phyloP scores from a whole-genome alignment of 23 tunicate species.

The Styela clava region DNA sequence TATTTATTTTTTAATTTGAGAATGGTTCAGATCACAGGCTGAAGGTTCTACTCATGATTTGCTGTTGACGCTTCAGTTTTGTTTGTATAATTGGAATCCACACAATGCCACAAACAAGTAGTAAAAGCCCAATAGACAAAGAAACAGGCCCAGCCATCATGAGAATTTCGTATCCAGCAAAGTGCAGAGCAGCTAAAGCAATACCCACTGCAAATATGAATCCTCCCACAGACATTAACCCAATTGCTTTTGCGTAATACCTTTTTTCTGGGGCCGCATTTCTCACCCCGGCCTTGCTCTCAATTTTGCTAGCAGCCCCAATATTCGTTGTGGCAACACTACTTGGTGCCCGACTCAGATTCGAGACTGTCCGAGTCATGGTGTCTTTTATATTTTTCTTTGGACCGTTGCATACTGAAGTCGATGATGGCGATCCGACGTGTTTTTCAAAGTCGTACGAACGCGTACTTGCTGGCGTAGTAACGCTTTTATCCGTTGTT shows the following conservation, averaged over 20 bases:
- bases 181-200: conserved; percentile 52
- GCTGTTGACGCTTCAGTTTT: conserved; percentile 65
- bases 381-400: conserved; percentile 24
- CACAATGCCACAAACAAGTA: conserved; percentile 74
- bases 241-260: conserved; percentile 79
- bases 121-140: conserved; percentile 64
- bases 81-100: conserved; percentile 83
- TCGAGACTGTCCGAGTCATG: conserved; percentile 16
- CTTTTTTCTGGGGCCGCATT: conserved; percentile 12
- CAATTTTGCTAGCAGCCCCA: conserved; percentile 50
- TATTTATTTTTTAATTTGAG: no score
- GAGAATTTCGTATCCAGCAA: conserved; percentile 31
- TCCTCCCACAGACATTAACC: conserved; percentile 67
- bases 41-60: conserved; percentile 39
- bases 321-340: conserved; percentile 17
- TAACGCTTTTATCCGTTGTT: background rate
- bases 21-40: conserved; percentile 10
- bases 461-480: background rate
- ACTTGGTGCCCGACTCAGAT: conserved; percentile 24
- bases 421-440: background rate
- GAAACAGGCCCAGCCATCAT: conserved; percentile 70
- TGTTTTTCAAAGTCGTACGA: conserved; percentile 5
- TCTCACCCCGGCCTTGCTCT: conserved; percentile 27
- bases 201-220: conserved; percentile 49
- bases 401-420: conserved; percentile 18